These are phyloP conservation scores for Lophius americanus DNA, from an alignment of 2,797 vertebrate genomes.

Conservation along the genomic window DNA sequence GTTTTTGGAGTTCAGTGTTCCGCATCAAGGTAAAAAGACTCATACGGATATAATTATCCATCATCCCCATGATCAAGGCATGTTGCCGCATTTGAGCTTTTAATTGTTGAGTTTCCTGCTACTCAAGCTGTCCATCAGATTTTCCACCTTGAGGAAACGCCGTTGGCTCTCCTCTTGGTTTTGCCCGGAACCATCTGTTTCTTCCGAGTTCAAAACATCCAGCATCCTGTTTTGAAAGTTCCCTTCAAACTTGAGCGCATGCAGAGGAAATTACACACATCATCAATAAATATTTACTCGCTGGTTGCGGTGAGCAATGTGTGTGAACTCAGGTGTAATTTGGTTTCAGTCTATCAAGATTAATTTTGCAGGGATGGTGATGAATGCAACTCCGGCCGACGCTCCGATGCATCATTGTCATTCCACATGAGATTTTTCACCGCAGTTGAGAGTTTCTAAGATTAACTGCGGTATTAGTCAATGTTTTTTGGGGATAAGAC, in stretches of 20 bases:
- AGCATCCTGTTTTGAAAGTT: slow-evolving; percentile 35
- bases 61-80: slow-evolving; percentile 2
- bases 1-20: background rate
- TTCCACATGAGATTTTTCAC: slow-evolving; percentile 83
- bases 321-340: slow-evolving; percentile 84
- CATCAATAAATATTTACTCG: slow-evolving; percentile 81
- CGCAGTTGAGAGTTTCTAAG: slow-evolving; percentile 81
- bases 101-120: slow-evolving; percentile 16
- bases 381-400: slow-evolving; percentile 77
- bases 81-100: background rate
- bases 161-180: slow-evolving; percentile 12
- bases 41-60: slow-evolving; percentile 3
- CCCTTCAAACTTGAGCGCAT: slow-evolving; percentile 39
- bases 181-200: background rate
- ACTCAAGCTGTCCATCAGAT: slow-evolving; percentile 29
- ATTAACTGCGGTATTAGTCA: slow-evolving; percentile 87
- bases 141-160: slow-evolving; percentile 27
- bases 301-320: slow-evolving; percentile 74
- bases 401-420: slow-evolving; percentile 86
- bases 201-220: slow-evolving; percentile 1
- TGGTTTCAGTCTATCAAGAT: slow-evolving; percentile 86
- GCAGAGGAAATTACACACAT: slow-evolving; percentile 61
- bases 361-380: slow-evolving; percentile 84
- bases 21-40: background rate
- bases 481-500: slow-evolving; percentile 84